phyloP scores from a whole-genome alignment of 2,888 invertebrate genomes.

The Thecocarcelia acutangulata region DNA sequence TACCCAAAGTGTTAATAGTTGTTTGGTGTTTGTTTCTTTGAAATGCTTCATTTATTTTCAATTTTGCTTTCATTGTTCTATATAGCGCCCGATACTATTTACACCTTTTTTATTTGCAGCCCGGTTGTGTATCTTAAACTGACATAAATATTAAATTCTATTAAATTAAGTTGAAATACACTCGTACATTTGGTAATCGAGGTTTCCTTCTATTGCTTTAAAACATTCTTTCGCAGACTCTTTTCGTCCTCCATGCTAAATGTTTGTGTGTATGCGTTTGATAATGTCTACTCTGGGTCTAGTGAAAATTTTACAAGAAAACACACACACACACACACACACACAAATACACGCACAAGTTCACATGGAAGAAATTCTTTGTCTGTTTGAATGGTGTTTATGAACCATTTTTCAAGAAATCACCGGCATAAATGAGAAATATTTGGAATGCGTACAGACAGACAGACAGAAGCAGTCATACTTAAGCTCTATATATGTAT shows the following conservation, averaged over 20 bases:
- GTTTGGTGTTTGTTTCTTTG: constrained; percentile 36
- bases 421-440: constrained; percentile 37
- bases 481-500: too few species aligned
- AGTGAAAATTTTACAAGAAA: constrained; percentile 67
- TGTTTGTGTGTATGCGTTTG: constrained; percentile 41
- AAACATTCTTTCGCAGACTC: constrained; percentile 53
- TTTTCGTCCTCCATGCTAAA: constrained; percentile 57
- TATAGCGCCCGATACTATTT: constrained; percentile 5
- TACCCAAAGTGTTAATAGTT: constrained; percentile 51
- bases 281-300: constrained; percentile 61
- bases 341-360: constrained; percentile 52
- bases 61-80: constrained; percentile 39
- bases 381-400: constrained; percentile 31
- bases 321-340: constrained; percentile 51
- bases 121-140: not conserved
- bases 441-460: constrained; percentile 31
- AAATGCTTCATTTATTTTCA: constrained; percentile 59
- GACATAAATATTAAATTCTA: constrained; percentile 45
- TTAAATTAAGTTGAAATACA: constrained; percentile 51
- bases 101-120: not conserved
- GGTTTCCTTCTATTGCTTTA: constrained; percentile 36
- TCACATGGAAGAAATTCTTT: constrained; percentile 48
- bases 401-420: constrained; percentile 36
- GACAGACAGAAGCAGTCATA: not conserved
- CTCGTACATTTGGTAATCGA: constrained; percentile 1